Base-by-base conservation (phyloP, 2,113 vertebrate species). In the Anguilla rostrata region DNA sequence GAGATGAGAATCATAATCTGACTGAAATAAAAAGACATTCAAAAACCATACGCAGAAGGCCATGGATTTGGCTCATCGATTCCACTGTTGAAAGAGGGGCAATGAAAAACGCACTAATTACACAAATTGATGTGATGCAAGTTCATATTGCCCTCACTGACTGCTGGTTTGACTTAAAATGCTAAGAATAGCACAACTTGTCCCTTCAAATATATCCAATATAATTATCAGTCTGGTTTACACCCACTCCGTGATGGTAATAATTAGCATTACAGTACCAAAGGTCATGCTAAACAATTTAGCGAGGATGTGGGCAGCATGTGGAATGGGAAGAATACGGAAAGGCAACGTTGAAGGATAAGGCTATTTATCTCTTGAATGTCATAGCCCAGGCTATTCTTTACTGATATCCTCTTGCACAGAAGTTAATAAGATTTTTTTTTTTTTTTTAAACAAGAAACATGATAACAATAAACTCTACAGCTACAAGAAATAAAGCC, bases 161-260 rank as follows among this genome's bases (percentile, higher is more conserved):
- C 94, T 95, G 96, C 95, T 94, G 92, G 91, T 94, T 94, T 93
- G 92, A 94, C 86, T 94, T 93, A 95, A 94, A 91, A 93, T 93
- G 93, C 95, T 92, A 95, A 93, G 92, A 94, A 94, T 93, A 95
- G 92, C 91, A 93, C 93, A 93, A 92, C 93, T 34, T 95, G 93
- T 95, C 94, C 94, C 94, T 95, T 95, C 95, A 95, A 94, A 96
- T 96, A 95, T 96, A 95, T 95, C 92, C 92, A 91, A 92, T 91
- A 95, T 95, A 96, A 96, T 96, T 96, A 95, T 91, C 94, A 94
- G 91, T 94, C 93, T 95, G 92, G 90, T 95, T 95, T 94, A 93
- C 93, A 93, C 92, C 92, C 92, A 93, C 94, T 94, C 91, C 90
- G 89, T 93, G 92, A 95, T 95, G 93, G 94, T 94, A 96, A 95